phyloP scores from a whole-genome alignment of 2,797 vertebrate genomes.

The Sebastes kiyomatsui region DNA sequence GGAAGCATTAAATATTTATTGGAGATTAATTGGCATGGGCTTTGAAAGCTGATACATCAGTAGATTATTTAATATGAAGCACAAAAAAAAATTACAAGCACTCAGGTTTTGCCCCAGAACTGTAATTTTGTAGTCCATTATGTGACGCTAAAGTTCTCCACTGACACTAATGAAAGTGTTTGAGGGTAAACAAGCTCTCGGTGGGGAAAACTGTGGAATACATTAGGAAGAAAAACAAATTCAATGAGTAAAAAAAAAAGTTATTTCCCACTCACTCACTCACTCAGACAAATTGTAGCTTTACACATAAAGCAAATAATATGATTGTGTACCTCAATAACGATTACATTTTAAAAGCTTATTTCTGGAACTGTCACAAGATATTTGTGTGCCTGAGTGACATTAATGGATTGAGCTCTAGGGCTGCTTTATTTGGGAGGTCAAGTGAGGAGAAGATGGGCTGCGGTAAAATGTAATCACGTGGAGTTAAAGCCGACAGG shows the following conservation, averaged over 20 bases:
- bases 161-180: slow-evolving; percentile 40
- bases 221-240: slow-evolving; percentile 34
- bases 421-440: slow-evolving; percentile 56
- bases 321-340: slow-evolving; percentile 28
- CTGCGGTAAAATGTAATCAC: slow-evolving; percentile 67
- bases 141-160: slow-evolving; percentile 10
- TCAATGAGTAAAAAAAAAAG: neutral
- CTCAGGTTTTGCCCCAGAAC: slow-evolving; percentile 4
- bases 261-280: neutral
- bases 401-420: slow-evolving; percentile 63
- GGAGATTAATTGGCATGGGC: slow-evolving; percentile 16
- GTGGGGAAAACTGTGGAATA: slow-evolving; percentile 11
- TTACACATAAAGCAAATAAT: slow-evolving; percentile 29
- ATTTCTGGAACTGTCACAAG: slow-evolving; percentile 51
- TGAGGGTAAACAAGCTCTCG: slow-evolving; percentile 16
- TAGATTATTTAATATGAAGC: slow-evolving; percentile 25
- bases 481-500: slow-evolving; percentile 53
- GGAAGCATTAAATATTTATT: slow-evolving; percentile 55
- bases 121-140: slow-evolving; percentile 25
- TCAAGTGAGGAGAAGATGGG: slow-evolving; percentile 48
- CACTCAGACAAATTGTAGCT: slow-evolving; percentile 21
- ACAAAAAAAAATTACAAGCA: slow-evolving; percentile 1
- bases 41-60: slow-evolving; percentile 6
- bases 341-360: slow-evolving; percentile 57
- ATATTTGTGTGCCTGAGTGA: slow-evolving; percentile 54